These are phyloP conservation scores for Andrena praecox DNA, from an alignment of 2,888 invertebrate genomes.

Conservation along the genomic window DNA sequence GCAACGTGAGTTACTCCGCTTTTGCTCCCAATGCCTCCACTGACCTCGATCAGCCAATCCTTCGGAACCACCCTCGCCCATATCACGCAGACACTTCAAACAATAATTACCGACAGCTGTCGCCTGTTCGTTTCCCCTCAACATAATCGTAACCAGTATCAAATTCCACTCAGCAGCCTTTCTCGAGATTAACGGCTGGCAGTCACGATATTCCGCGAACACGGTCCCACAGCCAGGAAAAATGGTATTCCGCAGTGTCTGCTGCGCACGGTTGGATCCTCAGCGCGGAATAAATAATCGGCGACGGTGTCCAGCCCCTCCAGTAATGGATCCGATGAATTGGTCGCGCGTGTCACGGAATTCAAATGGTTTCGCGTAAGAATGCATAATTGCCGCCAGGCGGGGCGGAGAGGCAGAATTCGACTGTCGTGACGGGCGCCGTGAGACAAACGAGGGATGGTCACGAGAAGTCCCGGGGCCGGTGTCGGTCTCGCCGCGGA, in stretches of 20 bases:
- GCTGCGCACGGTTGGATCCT: constrained; percentile 3
- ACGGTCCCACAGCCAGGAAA: background rate
- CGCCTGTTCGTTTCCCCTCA: background rate
- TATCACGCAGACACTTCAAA: no score
- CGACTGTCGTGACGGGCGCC: constrained; percentile 34
- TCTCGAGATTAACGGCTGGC: constrained; percentile 16
- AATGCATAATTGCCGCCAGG: constrained; percentile 35
- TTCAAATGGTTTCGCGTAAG: constrained; percentile 25
- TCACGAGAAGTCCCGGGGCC: constrained; percentile 60
- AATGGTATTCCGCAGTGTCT: constrained; percentile 2
- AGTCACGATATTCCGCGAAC: constrained; percentile 33
- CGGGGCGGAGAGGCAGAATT: background rate
- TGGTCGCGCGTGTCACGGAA: constrained; percentile 13
- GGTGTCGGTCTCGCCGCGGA: constrained; percentile 50
- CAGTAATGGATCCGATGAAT: constrained; percentile 9
- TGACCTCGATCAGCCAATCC: no score
- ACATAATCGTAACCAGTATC: constrained; percentile 29
- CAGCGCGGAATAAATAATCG: constrained; percentile 28
- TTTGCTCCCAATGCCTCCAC: no score
- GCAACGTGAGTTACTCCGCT: no score
- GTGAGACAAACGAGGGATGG: constrained; percentile 64
- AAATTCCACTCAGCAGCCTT: constrained; percentile 14
- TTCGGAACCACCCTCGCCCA: no score
- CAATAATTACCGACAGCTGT: no score
- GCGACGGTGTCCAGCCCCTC: background rate